Conservation (phyloP, 2,797 vertebrate genomes). For the Enteromius fasciolatus region DNA sequence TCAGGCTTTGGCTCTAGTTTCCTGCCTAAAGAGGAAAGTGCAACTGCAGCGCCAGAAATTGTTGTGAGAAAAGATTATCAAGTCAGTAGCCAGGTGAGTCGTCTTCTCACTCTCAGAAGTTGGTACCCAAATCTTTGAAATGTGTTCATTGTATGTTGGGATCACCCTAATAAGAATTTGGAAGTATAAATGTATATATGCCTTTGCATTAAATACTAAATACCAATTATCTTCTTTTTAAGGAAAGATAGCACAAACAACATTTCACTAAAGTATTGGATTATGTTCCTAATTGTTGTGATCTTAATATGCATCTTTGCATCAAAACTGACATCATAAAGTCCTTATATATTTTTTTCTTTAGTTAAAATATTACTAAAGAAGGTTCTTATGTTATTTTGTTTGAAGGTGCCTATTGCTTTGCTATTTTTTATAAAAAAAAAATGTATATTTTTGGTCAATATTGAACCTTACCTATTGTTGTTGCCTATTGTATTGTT, state of each 20-base stretch:
- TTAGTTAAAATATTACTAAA: not conserved
- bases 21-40: conserved; percentile 92
- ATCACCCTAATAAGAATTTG: not conserved
- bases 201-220: not conserved
- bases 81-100: conserved; percentile 81
- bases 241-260: not conserved
- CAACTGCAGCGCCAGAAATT: conserved; percentile 82
- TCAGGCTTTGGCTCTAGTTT: conserved; percentile 95
- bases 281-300: not conserved
- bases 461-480: not conserved
- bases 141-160: not conserved
- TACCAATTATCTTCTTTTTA: not conserved
- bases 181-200: not conserved
- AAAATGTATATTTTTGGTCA: not conserved
- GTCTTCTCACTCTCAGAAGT: not conserved
- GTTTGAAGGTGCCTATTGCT: not conserved
- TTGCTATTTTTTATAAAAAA: not conserved
- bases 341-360: not conserved
- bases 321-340: not conserved
- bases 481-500: not conserved
- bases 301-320: not conserved
- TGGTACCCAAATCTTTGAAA: not conserved
- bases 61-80: conserved; percentile 85
- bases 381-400: not conserved
- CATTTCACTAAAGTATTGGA: not conserved